Conservation (phyloP, 2,797 vertebrate genomes). For the Cuniculus paca region DNA sequence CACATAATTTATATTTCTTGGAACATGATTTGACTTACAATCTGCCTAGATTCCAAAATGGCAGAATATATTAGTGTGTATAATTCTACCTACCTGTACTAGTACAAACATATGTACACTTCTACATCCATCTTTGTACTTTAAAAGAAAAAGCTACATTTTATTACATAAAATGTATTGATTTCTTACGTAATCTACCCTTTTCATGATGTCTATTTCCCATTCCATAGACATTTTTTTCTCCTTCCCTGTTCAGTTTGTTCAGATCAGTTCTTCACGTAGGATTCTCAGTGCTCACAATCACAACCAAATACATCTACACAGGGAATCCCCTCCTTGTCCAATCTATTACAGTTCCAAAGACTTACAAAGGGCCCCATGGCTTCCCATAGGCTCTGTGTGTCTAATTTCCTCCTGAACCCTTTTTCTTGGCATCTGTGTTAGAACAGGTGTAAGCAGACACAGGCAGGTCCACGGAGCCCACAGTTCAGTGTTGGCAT, state of each 20-base stretch:
- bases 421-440: slow-evolving; percentile 78
- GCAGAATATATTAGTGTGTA: not conserved
- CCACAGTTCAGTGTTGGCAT: slow-evolving; percentile 73
- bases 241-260: slow-evolving; percentile 25
- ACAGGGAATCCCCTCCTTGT: slow-evolving; percentile 71
- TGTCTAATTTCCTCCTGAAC: slow-evolving; percentile 76
- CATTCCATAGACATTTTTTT: not conserved
- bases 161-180: not conserved
- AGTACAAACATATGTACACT: slow-evolving; percentile 16
- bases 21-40: slow-evolving; percentile 59
- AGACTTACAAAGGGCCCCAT: slow-evolving; percentile 65
- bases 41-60: slow-evolving; percentile 34
- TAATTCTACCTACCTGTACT: not conserved
- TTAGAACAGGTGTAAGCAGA: slow-evolving; percentile 82
- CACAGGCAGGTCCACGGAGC: slow-evolving; percentile 61
- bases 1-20: slow-evolving; percentile 58
- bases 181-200: not conserved
- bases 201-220: not conserved
- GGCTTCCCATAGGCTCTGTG: slow-evolving; percentile 56
- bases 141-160: slow-evolving; percentile 30
- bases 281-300: slow-evolving; percentile 29
- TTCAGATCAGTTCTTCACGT: slow-evolving; percentile 11
- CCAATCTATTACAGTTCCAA: slow-evolving; percentile 75
- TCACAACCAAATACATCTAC: slow-evolving; percentile 51
- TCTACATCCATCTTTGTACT: slow-evolving; percentile 46